These are phyloP conservation scores for Tenrec ecaudatus DNA, from an alignment of 2,113 vertebrate species.

Conservation along the genomic window DNA sequence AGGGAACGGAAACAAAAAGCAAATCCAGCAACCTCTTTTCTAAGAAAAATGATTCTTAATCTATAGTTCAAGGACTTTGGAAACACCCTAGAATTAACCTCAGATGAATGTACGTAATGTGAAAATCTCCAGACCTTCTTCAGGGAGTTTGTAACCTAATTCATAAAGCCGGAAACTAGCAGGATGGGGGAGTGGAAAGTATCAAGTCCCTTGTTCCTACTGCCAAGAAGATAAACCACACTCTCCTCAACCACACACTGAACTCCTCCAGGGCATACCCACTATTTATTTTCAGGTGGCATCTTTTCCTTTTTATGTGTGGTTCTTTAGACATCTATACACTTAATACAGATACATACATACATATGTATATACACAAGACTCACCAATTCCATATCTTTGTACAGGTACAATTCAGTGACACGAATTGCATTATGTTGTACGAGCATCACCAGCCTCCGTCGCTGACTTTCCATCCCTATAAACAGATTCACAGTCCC, in stretches of 20 bases:
- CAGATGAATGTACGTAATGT: not conserved
- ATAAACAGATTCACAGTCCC: not conserved
- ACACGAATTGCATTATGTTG: not conserved
- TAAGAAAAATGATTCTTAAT: too few relatives aligned
- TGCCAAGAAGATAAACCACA: not conserved
- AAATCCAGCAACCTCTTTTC: not conserved
- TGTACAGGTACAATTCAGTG: not conserved
- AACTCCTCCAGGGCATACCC: not conserved
- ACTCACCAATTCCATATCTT: not conserved
- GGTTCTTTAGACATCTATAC: not conserved
- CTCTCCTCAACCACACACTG: not conserved
- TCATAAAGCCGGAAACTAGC: not conserved
- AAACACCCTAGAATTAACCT: not conserved
- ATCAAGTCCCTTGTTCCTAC: not conserved
- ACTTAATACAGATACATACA: not conserved
- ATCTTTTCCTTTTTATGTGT: not conserved
- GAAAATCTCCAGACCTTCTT: not conserved
- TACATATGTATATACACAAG: too few relatives aligned
- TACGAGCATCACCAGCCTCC: not conserved
- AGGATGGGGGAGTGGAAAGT: not conserved
- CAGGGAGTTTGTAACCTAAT: not conserved
- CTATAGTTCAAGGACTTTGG: not conserved
- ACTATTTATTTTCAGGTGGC: not conserved
- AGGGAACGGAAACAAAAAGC: not conserved
- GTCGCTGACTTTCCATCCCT: not conserved